These are phyloP conservation scores for Panonychus citri DNA, from an alignment of 1,140 invertebrate genomes.

Conservation along the genomic window DNA sequence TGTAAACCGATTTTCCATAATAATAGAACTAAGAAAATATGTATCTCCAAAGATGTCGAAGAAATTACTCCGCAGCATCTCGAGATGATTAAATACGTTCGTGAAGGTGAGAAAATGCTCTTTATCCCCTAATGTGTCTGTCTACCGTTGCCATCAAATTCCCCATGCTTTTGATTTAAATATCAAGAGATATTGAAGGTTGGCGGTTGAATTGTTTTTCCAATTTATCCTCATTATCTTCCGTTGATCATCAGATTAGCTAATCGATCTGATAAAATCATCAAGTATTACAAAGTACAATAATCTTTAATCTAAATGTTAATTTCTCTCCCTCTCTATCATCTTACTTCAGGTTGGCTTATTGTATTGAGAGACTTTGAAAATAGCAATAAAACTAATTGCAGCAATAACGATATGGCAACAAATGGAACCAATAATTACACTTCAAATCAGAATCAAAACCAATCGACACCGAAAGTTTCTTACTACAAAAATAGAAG, in stretches of 20 bases:
- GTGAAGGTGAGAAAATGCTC: slow-evolving; percentile 25
- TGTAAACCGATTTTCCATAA: slow-evolving; percentile 41
- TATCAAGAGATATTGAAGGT: too few species aligned
- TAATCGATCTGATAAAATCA: too few species aligned
- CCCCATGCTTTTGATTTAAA: too few species aligned
- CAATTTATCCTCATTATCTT: too few species aligned
- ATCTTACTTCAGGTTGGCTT: neutral
- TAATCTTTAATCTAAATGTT: too few species aligned
- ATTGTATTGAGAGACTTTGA: neutral
- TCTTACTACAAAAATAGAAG: slow-evolving; percentile 8
- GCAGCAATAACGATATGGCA: too few species aligned
- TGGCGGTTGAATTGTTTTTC: too few species aligned
- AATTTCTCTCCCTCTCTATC: too few species aligned
- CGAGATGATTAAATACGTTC: slow-evolving; percentile 44
- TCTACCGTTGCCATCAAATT: too few species aligned
- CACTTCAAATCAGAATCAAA: neutral
- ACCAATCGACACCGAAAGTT: slow-evolving; percentile 10
- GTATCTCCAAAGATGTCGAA: slow-evolving; percentile 33
- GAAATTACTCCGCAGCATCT: slow-evolving; percentile 45
- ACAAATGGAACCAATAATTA: neutral
- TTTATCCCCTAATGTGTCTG: too few species aligned
- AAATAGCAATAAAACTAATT: neutral
- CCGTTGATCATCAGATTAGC: too few species aligned
- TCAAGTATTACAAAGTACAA: too few species aligned
- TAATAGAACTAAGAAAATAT: slow-evolving; percentile 38